Percentiles rank a stretch among this genome's conserved stretches.
These are phyloP conservation scores for Lithophane semibrunnea DNA, from an alignment of 2,888 invertebrate genomes.

Conservation along the genomic window DNA sequence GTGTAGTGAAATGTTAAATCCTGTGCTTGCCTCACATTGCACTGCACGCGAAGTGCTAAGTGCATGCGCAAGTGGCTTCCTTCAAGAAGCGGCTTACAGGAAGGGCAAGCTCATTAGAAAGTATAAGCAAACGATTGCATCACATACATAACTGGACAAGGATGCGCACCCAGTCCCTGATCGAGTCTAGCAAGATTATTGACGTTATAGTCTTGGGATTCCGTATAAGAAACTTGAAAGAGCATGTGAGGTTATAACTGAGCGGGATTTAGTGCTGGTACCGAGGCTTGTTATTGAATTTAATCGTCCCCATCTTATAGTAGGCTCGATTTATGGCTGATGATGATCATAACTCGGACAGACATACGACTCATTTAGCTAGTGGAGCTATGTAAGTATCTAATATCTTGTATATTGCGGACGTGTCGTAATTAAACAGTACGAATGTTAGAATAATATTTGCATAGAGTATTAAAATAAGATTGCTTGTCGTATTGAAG, in stretches of 20 bases:
- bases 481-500: constrained; percentile 40
- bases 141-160: constrained; percentile 70
- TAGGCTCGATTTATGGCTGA: constrained; percentile 58
- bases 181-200: constrained; percentile 72
- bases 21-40: constrained; percentile 59
- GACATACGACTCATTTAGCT: constrained; percentile 51
- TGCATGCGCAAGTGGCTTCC: constrained; percentile 73
- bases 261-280: constrained; percentile 60
- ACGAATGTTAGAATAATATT: constrained; percentile 42
- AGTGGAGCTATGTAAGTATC: constrained; percentile 17
- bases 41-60: constrained; percentile 67
- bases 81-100: constrained; percentile 73
- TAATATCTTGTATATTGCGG: constrained; percentile 41
- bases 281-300: constrained; percentile 65
- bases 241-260: constrained; percentile 58
- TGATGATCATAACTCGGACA: constrained; percentile 53
- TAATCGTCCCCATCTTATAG: constrained; percentile 58
- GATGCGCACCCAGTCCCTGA: constrained; percentile 67
- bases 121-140: constrained; percentile 78
- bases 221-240: constrained; percentile 65
- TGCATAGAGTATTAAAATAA: constrained; percentile 41
- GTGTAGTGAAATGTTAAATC: constrained; percentile 60
- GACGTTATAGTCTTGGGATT: constrained; percentile 61
- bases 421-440: constrained; percentile 48
- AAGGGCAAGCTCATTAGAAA: constrained; percentile 80